Conservation (phyloP, 23 tunicate genomes). For the Corella eumyota region DNA sequence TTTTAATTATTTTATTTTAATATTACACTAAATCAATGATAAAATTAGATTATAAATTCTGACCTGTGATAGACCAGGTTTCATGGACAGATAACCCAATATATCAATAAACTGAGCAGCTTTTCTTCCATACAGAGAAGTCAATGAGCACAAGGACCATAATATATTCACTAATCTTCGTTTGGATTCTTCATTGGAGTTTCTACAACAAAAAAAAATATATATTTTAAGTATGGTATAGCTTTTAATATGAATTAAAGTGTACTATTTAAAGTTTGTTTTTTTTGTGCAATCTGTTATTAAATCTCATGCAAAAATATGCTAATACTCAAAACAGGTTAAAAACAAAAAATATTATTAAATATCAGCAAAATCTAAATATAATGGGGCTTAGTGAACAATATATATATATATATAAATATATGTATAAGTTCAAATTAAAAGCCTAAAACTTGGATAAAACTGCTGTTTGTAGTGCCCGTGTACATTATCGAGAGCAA, state of each 20-base stretch:
- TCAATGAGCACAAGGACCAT: constrained; percentile 73
- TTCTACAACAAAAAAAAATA: constrained; percentile 33
- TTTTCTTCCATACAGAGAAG: constrained; percentile 55
- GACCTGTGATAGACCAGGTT: constrained; percentile 29
- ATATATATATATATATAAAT: neutral
- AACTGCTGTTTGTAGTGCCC: too few relatives aligned
- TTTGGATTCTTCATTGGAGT: constrained; percentile 25
- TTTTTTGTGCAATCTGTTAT: neutral
- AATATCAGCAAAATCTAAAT: neutral
- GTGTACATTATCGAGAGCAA: too few relatives aligned
- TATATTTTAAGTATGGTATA: neutral
- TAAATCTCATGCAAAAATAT: too few relatives aligned
- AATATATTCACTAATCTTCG: constrained; percentile 26
- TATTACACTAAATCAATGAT: too few relatives aligned
- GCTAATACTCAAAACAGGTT: too few relatives aligned
- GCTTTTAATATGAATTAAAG: neutral
- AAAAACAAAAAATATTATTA: too few relatives aligned
- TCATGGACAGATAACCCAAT: constrained; percentile 74
- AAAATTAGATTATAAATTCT: too few relatives aligned
- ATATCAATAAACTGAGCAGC: constrained; percentile 84
- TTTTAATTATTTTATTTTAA: too few relatives aligned
- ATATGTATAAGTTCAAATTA: neutral
- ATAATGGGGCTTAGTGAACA: neutral
- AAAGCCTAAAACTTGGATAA: neutral
- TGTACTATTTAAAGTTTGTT: neutral